Conservation (phyloP, 2,888 invertebrate genomes). For the Cremastobaeus sp. region DNA sequence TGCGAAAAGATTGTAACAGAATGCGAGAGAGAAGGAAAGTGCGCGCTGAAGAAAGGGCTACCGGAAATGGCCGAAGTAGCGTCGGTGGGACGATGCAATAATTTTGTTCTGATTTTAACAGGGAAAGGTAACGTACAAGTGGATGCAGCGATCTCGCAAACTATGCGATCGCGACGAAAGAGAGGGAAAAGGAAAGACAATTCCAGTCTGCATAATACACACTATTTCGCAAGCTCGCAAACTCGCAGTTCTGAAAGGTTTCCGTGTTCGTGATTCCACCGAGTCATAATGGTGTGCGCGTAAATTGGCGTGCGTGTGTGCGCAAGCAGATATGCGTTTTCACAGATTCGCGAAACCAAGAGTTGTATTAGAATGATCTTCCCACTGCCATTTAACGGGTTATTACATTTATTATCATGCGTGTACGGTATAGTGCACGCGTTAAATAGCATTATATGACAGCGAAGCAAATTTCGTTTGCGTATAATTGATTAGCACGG, state of each 20-base stretch:
- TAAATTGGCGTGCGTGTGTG: neutral
- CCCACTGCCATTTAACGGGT: slow-evolving; percentile 24
- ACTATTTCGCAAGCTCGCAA: slow-evolving; percentile 9
- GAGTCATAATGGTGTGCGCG: too few species aligned
- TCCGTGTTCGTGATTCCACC: slow-evolving; percentile 2
- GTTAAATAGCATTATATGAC: neutral
- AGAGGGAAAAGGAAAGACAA: slow-evolving; percentile 7
- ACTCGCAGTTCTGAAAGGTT: slow-evolving; percentile 8
- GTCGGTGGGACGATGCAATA: slow-evolving; percentile 16
- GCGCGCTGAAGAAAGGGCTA: too few species aligned
- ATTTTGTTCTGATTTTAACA: slow-evolving; percentile 36
- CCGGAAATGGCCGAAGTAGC: neutral
- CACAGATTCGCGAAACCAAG: neutral
- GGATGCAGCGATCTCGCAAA: slow-evolving; percentile 23
- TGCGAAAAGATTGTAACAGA: slow-evolving; percentile 14
- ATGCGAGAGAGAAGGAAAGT: neutral
- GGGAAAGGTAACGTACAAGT: slow-evolving; percentile 1
- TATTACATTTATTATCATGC: slow-evolving; percentile 38
- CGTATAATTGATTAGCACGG: slow-evolving; percentile 10
- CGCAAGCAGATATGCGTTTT: neutral
- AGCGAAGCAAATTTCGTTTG: slow-evolving; percentile 5
- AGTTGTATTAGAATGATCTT: slow-evolving; percentile 6
- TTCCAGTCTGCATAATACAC: slow-evolving; percentile 19
- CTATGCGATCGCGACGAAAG: slow-evolving; percentile 5
- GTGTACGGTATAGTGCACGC: neutral